These are phyloP conservation scores for Dicrurus megarhynchus DNA, from an alignment of 2,113 vertebrate genomes.

Conservation along the genomic window DNA sequence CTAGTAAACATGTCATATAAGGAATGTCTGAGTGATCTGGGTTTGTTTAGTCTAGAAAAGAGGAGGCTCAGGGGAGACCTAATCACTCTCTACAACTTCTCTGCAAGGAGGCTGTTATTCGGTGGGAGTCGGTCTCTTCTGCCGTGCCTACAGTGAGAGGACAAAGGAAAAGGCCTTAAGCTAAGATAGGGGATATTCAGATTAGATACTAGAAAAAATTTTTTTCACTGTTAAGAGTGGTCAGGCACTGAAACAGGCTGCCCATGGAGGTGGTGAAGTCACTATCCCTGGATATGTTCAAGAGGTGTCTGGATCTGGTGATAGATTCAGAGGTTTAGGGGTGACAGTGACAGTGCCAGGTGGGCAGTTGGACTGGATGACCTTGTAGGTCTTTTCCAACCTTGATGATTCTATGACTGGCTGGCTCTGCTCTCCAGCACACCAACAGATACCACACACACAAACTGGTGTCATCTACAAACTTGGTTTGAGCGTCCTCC, in stretches of 20 bases:
- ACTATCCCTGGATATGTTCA: not conserved
- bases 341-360: not conserved
- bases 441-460: not conserved
- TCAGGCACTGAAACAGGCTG: not conserved
- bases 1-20: not conserved
- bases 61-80: not conserved
- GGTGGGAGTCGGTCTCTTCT: not conserved
- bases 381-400: not conserved
- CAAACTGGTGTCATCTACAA: not conserved
- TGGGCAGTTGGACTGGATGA: not conserved
- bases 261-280: not conserved
- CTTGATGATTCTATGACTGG: not conserved
- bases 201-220: fast-evolving
- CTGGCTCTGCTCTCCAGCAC: not conserved
- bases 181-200: not conserved
- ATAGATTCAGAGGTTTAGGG: not conserved
- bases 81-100: not conserved
- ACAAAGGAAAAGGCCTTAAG: not conserved
- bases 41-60: not conserved
- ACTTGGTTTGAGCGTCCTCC: not conserved
- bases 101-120: not conserved
- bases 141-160: not conserved
- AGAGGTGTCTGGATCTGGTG: not conserved
- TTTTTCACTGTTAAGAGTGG: too few species aligned
- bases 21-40: not conserved